Evolutionary conservation across 2,113 vertebrate genomes (phyloP).

Genomic region (Pelobates fuscus): DNA sequence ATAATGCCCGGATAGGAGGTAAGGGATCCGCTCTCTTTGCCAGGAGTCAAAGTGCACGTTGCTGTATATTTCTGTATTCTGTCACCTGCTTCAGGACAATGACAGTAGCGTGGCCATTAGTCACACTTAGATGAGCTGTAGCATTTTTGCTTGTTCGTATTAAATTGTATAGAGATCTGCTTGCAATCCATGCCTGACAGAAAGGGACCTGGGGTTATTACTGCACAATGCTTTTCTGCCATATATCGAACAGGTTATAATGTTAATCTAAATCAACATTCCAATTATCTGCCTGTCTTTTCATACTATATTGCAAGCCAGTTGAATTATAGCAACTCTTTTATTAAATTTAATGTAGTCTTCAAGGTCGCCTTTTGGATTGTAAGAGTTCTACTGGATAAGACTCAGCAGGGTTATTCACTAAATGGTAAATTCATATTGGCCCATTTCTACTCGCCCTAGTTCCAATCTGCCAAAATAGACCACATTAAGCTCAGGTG

Average conservation of each 20-base stretch:
- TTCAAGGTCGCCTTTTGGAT: no score
- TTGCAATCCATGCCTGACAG: neutral
- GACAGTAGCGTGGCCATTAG: constrained; percentile 33
- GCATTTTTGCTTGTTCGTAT: constrained; percentile 21
- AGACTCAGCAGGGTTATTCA: no score
- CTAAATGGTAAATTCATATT: no score
- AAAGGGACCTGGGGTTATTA: constrained; percentile 6
- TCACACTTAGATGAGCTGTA: constrained; percentile 21
- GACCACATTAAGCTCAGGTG: no score
- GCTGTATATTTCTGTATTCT: constrained; percentile 39
- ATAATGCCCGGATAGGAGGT: constrained; percentile 92
- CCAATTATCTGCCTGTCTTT: neutral
- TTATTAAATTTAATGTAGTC: no score
- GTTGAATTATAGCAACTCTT: no score
- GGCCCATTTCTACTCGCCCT: no score
- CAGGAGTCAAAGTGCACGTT: constrained; percentile 18
- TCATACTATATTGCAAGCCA: no score
- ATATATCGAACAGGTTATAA: neutral
- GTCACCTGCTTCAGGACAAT: constrained; percentile 40
- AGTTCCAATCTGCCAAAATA: no score
- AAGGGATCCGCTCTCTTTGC: constrained; percentile 44
- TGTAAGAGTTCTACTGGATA: no score
- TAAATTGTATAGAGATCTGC: constrained; percentile 17
- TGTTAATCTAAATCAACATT: constrained; percentile 9
- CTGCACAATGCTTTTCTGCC: constrained; percentile 5